Percentiles rank a stretch among this genome's conserved stretches.
phyloP scores from a whole-genome alignment of 2,797 vertebrate genomes.

The Hoplostethus mediterraneus region DNA sequence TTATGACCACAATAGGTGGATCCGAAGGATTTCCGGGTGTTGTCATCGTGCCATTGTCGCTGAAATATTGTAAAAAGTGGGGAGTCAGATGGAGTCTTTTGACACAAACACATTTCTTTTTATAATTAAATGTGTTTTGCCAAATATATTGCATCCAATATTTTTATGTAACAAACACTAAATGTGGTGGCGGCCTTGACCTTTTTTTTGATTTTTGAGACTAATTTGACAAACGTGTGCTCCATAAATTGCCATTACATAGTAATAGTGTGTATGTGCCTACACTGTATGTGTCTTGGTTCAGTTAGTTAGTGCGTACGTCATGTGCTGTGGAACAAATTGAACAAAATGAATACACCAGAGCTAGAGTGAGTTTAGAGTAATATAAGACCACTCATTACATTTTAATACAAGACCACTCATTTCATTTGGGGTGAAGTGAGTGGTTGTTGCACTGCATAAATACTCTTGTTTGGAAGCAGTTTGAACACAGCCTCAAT shows the following conservation, averaged over 20 bases:
- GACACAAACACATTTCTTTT: no score
- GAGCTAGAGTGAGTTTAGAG: constrained; percentile 28
- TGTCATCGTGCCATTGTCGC: constrained; percentile 50
- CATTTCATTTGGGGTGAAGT: constrained; percentile 44
- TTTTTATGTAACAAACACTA: no score
- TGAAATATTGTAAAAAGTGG: constrained; percentile 30
- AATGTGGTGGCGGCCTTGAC: neutral
- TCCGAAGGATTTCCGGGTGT: constrained; percentile 40
- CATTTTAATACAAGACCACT: constrained; percentile 25
- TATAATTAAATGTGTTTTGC: no score
- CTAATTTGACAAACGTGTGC: neutral
- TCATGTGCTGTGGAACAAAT: constrained; percentile 21
- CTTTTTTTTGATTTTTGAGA: neutral
- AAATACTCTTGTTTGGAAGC: constrained; percentile 52
- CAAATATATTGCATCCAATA: no score
- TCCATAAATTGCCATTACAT: neutral
- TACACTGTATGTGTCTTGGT: neutral
- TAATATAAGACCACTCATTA: constrained; percentile 15
- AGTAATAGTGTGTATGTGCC: neutral
- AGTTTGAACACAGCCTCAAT: constrained; percentile 42
- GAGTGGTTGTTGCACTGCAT: constrained; percentile 43
- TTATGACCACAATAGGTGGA: constrained; percentile 50
- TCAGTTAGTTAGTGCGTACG: constrained; percentile 1
- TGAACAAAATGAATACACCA: constrained; percentile 13
- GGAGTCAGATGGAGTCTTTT: neutral